Conservation (phyloP, 2,797 vertebrate species). For the Philypnodon macrostomus region DNA sequence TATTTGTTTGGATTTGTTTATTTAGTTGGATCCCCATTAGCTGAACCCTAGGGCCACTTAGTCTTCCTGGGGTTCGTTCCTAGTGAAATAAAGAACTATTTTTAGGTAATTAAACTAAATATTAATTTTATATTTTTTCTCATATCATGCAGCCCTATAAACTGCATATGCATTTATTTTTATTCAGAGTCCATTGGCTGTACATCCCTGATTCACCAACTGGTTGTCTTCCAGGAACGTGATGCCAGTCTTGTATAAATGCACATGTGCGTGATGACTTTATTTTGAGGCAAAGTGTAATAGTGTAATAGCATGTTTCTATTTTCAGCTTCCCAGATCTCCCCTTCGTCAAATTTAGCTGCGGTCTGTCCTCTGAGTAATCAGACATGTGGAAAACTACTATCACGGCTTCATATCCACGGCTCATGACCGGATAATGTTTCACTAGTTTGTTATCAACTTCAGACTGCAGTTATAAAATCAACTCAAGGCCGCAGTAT, state of each 20-base stretch:
- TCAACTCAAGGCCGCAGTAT: slow-evolving; percentile 1
- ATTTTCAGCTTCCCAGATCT: slow-evolving; percentile 35
- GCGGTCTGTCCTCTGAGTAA: slow-evolving; percentile 23
- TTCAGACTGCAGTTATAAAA: slow-evolving; percentile 1
- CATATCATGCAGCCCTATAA: no score
- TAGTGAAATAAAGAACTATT: no score
- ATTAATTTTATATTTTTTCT: no score
- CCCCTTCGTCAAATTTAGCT: slow-evolving; percentile 44
- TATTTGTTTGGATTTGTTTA: no score
- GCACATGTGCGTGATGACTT: background rate
- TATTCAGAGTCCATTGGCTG: slow-evolving; percentile 11
- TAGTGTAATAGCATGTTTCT: slow-evolving; percentile 43
- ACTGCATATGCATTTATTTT: no score
- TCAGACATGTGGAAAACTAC: slow-evolving; percentile 18
- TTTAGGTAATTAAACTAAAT: no score
- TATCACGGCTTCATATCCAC: slow-evolving; percentile 1
- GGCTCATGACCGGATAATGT: slow-evolving; percentile 3
- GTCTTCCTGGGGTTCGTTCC: no score
- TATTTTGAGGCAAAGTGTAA: slow-evolving; percentile 36
- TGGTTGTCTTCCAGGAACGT: background rate
- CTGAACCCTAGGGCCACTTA: no score
- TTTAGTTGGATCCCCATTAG: no score
- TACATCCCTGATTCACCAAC: slow-evolving; percentile 2
- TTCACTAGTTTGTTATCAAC: slow-evolving; percentile 14
- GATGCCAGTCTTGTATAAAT: slow-evolving; percentile 16